Evolutionary conservation across 2,797 vertebrate genomes (phyloP).

Genomic region (Dermochelys coriacea): DNA sequence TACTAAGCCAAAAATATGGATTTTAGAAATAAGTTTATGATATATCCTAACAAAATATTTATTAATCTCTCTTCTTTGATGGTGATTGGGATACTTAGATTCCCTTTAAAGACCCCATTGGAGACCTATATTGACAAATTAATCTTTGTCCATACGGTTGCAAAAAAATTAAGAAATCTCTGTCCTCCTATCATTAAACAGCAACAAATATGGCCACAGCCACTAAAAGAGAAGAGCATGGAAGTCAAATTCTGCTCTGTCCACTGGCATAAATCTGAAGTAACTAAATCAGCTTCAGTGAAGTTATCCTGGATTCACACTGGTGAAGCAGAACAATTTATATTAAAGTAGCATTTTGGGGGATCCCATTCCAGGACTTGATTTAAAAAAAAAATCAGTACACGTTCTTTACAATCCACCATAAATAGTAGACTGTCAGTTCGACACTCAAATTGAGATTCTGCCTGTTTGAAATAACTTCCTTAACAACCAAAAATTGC

Average conservation of each 20-base stretch:
- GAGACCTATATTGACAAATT: background rate
- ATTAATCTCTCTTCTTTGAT: background rate
- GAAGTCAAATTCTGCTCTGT: background rate
- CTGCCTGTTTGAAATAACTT: slow-evolving; percentile 53
- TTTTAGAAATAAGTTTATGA: background rate
- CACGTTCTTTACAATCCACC: background rate
- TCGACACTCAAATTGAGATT: slow-evolving; percentile 53
- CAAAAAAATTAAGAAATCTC: background rate
- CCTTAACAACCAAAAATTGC: slow-evolving; percentile 66
- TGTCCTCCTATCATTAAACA: background rate
- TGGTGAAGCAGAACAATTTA: background rate
- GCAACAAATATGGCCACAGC: background rate
- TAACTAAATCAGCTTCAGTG: background rate
- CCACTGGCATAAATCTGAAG: background rate
- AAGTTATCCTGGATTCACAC: background rate
- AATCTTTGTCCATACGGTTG: background rate
- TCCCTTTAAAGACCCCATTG: background rate
- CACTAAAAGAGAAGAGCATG: background rate
- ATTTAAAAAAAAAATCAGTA: background rate
- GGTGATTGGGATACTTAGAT: background rate
- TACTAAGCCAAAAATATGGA: background rate
- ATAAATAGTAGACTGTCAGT: slow-evolving; percentile 51
- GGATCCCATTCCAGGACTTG: background rate
- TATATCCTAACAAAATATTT: background rate
- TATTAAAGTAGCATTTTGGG: background rate